These are phyloP conservation scores for Sakesphorus luctuosus DNA, from an alignment of 2,113 vertebrate genomes.

Conservation along the genomic window DNA sequence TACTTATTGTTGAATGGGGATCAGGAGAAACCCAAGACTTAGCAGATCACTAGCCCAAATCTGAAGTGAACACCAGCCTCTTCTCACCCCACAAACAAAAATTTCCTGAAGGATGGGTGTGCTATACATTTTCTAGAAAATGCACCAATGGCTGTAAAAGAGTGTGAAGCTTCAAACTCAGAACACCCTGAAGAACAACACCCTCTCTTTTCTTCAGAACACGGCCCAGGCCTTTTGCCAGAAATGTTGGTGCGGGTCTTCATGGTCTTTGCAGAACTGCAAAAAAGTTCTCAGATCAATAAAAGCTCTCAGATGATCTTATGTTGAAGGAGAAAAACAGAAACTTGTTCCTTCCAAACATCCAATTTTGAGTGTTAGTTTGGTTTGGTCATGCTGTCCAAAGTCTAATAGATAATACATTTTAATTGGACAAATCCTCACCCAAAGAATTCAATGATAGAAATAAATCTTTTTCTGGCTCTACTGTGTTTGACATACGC, in stretches of 20 bases:
- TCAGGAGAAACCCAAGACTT: background rate
- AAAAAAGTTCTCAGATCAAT: background rate
- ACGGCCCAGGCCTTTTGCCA: background rate
- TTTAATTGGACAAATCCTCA: conserved; percentile 44
- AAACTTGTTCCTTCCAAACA: background rate
- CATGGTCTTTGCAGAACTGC: background rate
- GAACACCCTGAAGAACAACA: background rate
- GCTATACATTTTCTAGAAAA: background rate
- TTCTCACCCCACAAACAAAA: background rate
- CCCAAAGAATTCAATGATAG: background rate
- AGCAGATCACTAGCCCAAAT: background rate
- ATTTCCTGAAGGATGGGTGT: background rate
- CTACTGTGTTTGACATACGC: conserved; percentile 30
- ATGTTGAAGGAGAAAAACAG: background rate
- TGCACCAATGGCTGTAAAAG: background rate
- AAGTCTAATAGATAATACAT: conserved; percentile 38
- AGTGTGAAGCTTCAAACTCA: background rate
- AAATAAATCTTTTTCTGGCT: conserved; percentile 53
- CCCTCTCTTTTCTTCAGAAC: background rate
- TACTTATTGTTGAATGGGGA: background rate
- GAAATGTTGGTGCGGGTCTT: background rate
- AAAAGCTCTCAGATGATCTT: background rate
- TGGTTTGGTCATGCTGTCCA: background rate
- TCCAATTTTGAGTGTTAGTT: background rate
- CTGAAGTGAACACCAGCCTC: background rate